phyloP scores from a whole-genome alignment of 2,113 vertebrate genomes.

The Rafetus swinhoei region DNA sequence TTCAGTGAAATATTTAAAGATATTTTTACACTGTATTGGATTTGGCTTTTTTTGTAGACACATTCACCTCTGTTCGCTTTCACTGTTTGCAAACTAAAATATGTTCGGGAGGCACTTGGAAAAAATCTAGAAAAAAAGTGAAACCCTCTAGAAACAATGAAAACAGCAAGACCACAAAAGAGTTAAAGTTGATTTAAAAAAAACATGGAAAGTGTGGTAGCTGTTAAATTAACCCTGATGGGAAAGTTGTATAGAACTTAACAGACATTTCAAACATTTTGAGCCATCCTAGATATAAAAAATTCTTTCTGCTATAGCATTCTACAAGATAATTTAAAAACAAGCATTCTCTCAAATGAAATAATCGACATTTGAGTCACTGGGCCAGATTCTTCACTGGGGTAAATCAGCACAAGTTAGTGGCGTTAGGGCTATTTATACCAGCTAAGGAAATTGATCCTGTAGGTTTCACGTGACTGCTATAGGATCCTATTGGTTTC shows the following conservation, averaged over 20 bases:
- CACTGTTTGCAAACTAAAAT: neutral
- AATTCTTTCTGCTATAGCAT: neutral
- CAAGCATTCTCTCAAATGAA: neutral
- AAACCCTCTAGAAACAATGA: neutral
- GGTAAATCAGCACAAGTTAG: neutral
- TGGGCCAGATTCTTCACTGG: neutral
- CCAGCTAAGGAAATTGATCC: constrained; percentile 63
- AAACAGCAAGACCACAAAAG: neutral
- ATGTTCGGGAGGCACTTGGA: neutral
- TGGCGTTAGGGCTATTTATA: constrained; percentile 13
- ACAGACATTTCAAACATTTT: neutral
- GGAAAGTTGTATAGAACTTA: neutral
- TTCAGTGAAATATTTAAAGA: neutral
- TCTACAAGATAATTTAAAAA: neutral
- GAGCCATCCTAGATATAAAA: rapidly evolving
- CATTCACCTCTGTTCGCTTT: rapidly evolving
- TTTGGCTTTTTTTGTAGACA: neutral
- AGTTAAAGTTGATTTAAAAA: neutral
- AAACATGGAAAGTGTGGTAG: neutral
- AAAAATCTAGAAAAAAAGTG: neutral
- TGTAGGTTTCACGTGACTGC: neutral
- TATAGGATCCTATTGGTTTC: constrained; percentile 27
- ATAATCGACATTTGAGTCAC: neutral
- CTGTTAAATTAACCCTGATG: neutral
- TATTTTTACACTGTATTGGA: rapidly evolving